Evolutionary conservation across 2,113 vertebrate genomes (phyloP).

Genomic region (Gambusia affinis): DNA sequence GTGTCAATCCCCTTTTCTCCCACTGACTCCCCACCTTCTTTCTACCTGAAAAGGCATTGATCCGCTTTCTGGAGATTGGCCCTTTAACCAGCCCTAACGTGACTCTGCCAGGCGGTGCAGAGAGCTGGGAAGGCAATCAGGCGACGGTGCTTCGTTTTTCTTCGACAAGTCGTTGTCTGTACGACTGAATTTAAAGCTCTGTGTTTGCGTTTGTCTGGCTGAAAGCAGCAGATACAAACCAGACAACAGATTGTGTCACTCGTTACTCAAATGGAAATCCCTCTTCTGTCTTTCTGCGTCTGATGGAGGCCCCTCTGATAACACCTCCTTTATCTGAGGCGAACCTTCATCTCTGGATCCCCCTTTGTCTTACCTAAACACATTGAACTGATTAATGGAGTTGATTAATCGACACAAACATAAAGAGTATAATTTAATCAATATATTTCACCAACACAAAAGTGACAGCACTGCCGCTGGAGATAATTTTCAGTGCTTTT

Average conservation of each 20-base stretch:
- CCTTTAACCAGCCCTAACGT: constrained; percentile 18
- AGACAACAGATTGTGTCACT: constrained; percentile 42
- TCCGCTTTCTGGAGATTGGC: constrained; percentile 40
- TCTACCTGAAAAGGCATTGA: constrained; percentile 42
- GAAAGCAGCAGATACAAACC: constrained; percentile 57
- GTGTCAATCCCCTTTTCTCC: neutral
- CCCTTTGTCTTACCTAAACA: neutral
- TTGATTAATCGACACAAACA: neutral
- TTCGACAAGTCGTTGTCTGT: constrained; percentile 12
- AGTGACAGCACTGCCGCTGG: neutral
- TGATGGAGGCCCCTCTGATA: neutral
- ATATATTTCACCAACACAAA: neutral
- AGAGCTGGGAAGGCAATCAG: neutral
- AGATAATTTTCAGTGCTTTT: constrained; percentile 3
- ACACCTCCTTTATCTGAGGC: neutral
- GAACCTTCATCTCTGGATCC: neutral
- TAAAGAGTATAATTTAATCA: constrained; percentile 6
- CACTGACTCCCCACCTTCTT: constrained; percentile 13
- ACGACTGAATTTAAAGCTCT: constrained; percentile 18
- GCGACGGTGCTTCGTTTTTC: constrained; percentile 28
- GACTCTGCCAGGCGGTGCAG: constrained; percentile 1
- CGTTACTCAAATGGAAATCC: constrained; percentile 42
- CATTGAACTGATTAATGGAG: neutral
- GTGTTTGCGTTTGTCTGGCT: constrained; percentile 5
- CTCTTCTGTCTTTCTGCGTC: constrained; percentile 16